Conservation (phyloP, 2,113 vertebrate genomes). For the Rhadina sibilatrix region DNA sequence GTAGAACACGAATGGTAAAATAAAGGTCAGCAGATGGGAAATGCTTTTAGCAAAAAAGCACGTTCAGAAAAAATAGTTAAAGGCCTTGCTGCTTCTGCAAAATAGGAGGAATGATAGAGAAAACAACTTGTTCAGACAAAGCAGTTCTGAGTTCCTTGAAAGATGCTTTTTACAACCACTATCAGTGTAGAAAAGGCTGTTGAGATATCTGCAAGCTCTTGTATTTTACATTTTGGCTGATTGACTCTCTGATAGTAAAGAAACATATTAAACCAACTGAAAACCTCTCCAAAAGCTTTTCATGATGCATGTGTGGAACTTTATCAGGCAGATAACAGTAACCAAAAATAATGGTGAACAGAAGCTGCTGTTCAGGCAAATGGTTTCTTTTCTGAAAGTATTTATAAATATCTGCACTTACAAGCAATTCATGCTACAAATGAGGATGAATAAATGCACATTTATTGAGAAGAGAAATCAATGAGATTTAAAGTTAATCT, state of each 20-base stretch:
- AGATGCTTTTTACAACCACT: conserved; percentile 1
- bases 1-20: background rate
- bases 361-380: background rate
- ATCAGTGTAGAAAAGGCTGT: background rate
- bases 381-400: background rate
- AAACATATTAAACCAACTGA: background rate
- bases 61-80: background rate
- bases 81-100: background rate
- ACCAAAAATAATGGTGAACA: background rate
- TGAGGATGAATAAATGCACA: background rate
- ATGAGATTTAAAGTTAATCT: background rate
- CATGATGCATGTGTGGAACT: background rate
- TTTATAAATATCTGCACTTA: background rate
- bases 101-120: background rate
- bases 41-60: conserved; percentile 10
- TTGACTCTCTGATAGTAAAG: background rate
- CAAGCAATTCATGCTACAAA: background rate
- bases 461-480: background rate
- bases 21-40: conserved; percentile 40
- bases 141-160: background rate
- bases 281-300: background rate
- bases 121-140: conserved; percentile 27
- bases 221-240: conserved; percentile 3
- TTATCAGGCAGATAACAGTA: background rate
- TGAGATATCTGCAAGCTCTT: background rate